Base-by-base conservation (phyloP, 2,888 invertebrate species). In the Cylindroiulus punctatus region DNA sequence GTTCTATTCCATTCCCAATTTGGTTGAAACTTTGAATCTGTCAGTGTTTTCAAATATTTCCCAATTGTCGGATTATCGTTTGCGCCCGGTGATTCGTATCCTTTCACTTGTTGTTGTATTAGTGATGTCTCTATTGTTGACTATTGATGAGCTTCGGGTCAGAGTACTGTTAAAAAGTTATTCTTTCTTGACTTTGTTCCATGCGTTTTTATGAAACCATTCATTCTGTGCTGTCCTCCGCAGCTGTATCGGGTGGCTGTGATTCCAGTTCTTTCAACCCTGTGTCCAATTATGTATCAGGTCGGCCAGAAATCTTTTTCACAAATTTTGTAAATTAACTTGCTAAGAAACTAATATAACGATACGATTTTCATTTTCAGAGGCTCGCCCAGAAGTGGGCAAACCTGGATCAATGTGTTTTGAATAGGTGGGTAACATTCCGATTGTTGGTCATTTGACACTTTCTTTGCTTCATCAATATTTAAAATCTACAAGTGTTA, bases 191-290 rank as follows among this genome's bases (percentile, higher is more conserved):
- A 65, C 65, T 22, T 26, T 26, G 14, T 36, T 82, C 12, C 36
- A 87, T 93, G 97, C 84, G 94, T 95, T 57, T 97, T 97, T 90
- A 92, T 97, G 89, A 96, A 96, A 90, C 95, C 96, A 30, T 96
- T 96, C 89, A 93, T 97, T 88, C 94, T 94, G 90, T 95, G 95
- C 88, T 98, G 97, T 90, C 97, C 97, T 86, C 94, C 95, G 76
- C 94, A 95, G 87, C 95, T 94, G 91, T 95, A 95, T 90, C 93
- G 93, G 86, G 92, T 93, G 88, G 96, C 96, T 52, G 92, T 97
- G 81, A 91, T 97, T 90, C 97, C 97, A 84, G 92, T 97, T 84
- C 92, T 97, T 88, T 93, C 94, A 4, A 95, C 95, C 89, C 92
- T 96, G 65, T 94, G 95, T 85, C 96, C 96, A 0, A 94, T 95